phyloP scores from a whole-genome alignment of 2,797 vertebrate species.

The Poeciliopsis turneri region DNA sequence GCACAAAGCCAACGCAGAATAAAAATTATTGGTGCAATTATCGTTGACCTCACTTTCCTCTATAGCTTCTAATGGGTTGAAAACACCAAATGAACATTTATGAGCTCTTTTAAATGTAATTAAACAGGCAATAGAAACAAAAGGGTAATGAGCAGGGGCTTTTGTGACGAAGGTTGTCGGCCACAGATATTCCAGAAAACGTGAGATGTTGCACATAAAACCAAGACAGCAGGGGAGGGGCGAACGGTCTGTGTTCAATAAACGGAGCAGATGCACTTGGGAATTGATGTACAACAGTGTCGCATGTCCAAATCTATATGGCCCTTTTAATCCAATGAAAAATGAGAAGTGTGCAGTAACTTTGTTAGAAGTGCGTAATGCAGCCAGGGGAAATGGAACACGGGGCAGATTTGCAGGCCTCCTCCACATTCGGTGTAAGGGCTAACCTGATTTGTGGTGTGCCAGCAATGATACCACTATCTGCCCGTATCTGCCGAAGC shows the following conservation, averaged over 20 bases:
- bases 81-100: conserved; percentile 41
- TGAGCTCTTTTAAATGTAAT: conserved; percentile 59
- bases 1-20: conserved; percentile 17
- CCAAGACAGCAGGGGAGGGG: conserved; percentile 9
- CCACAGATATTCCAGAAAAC: conserved; percentile 30
- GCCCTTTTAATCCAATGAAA: conserved; percentile 80
- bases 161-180: conserved; percentile 20
- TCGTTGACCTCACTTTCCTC: conserved; percentile 17
- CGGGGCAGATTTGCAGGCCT: conserved; percentile 70
- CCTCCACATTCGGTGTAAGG: conserved; percentile 66
- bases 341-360: conserved; percentile 83
- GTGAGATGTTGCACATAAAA: conserved; percentile 4
- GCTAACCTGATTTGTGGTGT: conserved; percentile 79
- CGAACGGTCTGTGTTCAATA: not conserved
- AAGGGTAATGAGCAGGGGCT: conserved; percentile 58
- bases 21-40: conserved; percentile 8
- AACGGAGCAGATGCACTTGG: conserved; percentile 55
- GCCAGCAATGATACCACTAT: conserved; percentile 71
- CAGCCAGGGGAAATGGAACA: conserved; percentile 75
- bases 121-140: conserved; percentile 35
- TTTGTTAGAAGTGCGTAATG: conserved; percentile 79
- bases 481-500: conserved; percentile 64
- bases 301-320: conserved; percentile 73
- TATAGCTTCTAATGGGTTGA: conserved; percentile 39
- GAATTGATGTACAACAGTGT: conserved; percentile 61